A percentile compares a stretch with the other conserved stretches of the same genome.
Evolutionary conservation across 2,797 vertebrate species (phyloP).

Genomic region (Syngnathus acus): DNA sequence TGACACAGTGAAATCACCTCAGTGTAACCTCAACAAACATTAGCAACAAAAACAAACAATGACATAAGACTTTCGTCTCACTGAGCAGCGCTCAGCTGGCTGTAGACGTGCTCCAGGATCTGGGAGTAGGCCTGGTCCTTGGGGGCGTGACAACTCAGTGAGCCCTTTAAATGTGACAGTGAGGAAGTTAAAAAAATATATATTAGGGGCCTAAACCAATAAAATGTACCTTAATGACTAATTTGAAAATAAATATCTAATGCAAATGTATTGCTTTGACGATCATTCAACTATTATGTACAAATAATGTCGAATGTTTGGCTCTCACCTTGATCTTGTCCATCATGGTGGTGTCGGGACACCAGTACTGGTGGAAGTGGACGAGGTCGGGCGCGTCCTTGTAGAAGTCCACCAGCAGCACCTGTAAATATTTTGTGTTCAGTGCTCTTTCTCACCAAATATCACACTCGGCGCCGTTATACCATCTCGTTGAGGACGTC

Average conservation of each 20-base stretch:
- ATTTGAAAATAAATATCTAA: background rate
- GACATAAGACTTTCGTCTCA: background rate
- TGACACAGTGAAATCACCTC: slow-evolving; percentile 55
- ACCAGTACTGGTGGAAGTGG: slow-evolving; percentile 87
- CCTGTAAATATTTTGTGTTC: slow-evolving; percentile 55
- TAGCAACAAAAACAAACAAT: background rate
- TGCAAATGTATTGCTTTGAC: background rate
- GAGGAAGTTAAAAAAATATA: background rate
- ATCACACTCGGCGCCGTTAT: slow-evolving; percentile 4
- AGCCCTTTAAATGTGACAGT: slow-evolving; percentile 67
- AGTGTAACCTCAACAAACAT: background rate
- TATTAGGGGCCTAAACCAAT: no score
- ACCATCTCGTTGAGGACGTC: slow-evolving; percentile 97
- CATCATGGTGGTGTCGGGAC: slow-evolving; percentile 83
- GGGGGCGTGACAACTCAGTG: slow-evolving; percentile 83
- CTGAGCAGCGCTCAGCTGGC: slow-evolving; percentile 60
- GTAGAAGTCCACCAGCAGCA: slow-evolving; percentile 88
- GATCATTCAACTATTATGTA: no score
- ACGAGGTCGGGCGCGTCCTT: slow-evolving; percentile 84
- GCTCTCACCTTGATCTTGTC: slow-evolving; percentile 87
- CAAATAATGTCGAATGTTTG: background rate
- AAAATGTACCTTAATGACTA: no score
- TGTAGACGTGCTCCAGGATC: slow-evolving; percentile 87
- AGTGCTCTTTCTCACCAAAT: background rate
- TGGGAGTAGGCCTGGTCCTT: slow-evolving; percentile 88